phyloP scores from a whole-genome alignment of 1,140 invertebrate species.

The Chymomyza costata region DNA sequence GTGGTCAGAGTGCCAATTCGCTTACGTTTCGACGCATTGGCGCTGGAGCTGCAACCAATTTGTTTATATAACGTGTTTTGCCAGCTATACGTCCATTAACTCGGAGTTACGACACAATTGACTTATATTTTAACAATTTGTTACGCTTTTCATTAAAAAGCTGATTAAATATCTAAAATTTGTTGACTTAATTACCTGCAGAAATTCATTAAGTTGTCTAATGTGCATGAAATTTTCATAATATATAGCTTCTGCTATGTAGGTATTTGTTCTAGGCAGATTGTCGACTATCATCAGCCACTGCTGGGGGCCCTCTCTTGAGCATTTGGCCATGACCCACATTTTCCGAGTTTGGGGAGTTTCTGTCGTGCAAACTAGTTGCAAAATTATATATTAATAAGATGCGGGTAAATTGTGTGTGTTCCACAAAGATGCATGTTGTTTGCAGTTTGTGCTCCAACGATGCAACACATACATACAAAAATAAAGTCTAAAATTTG shows the following conservation, averaged over 20 bases:
- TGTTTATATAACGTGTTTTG: constrained; percentile 43
- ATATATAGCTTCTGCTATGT: too few relatives aligned
- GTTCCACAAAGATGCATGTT: too few relatives aligned
- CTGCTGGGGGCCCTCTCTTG: constrained; percentile 7
- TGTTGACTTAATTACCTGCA: too few relatives aligned
- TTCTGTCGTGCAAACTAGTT: too few relatives aligned
- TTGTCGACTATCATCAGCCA: constrained; percentile 4
- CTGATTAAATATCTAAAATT: constrained; percentile 63
- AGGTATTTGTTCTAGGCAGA: constrained; percentile 2
- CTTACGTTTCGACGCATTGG: constrained; percentile 20
- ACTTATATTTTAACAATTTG: constrained; percentile 60
- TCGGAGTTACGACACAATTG: constrained; percentile 56
- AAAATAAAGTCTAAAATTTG: too few relatives aligned
- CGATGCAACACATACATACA: too few relatives aligned
- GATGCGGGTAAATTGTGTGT: too few relatives aligned
- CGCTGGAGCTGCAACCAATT: constrained; percentile 21
- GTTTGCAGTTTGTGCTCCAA: too few relatives aligned
- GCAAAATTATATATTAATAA: constrained; percentile 62
- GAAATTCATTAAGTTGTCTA: constrained; percentile 43
- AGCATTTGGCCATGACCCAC: constrained; percentile 53
- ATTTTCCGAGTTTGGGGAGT: constrained; percentile 21
- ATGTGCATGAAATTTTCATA: constrained; percentile 47
- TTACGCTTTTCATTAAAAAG: constrained; percentile 41
- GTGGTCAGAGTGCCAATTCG: constrained; percentile 56
- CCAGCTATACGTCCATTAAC: constrained; percentile 59